Base-by-base conservation (phyloP, 2,888 invertebrate genomes). In the Hydrotaea diabolus region DNA sequence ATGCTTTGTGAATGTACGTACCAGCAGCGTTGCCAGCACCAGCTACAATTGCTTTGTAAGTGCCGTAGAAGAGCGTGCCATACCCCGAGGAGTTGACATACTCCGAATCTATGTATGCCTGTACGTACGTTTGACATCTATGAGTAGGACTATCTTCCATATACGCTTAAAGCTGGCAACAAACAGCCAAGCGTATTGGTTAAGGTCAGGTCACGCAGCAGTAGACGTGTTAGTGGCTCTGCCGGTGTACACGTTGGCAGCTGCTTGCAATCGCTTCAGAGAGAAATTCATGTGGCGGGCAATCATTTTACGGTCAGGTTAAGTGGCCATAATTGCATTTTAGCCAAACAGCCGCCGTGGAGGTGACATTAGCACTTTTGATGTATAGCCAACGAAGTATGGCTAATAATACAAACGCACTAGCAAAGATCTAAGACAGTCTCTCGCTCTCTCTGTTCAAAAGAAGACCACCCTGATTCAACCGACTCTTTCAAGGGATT, bases 221-320 rank as follows among this genome's bases (percentile, higher is more conserved):
- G 26, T n/a, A n/a, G n/a, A n/a, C 4, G 13, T 39, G 39, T 4
- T 9, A 13, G n/a, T 64, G 64, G n/a, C n/a, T 4, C 17, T 64
- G 64, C n/a, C n/a, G n/a, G n/a, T n/a, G n/a, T n/a, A n/a, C n/a
- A n/a, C n/a, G n/a, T n/a, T n/a, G n/a, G n/a, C n/a, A n/a, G n/a
- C n/a, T n/a, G n/a, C 19, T 19, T 43, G 39, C 39, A n/a, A 43
- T 66, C 43, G 36, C 36, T 11, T 64, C 31, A 31, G 64, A 17
- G 19, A 19, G 19, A 8, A 66, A 43, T 43, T 39, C 39, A 66
- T 43, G 43, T 66, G 17, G 66, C 17, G 43, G 66, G n/a, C 19
- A 66, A 66, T 66, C 66, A 36, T 43, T 66, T 66, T 66, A 36
- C 39, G 66, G 66, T 66, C 66, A 66, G 66, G 66, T 66, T 66